These are phyloP conservation scores for Catocala sponsa DNA, from an alignment of 2,888 invertebrate genomes.

Conservation along the genomic window DNA sequence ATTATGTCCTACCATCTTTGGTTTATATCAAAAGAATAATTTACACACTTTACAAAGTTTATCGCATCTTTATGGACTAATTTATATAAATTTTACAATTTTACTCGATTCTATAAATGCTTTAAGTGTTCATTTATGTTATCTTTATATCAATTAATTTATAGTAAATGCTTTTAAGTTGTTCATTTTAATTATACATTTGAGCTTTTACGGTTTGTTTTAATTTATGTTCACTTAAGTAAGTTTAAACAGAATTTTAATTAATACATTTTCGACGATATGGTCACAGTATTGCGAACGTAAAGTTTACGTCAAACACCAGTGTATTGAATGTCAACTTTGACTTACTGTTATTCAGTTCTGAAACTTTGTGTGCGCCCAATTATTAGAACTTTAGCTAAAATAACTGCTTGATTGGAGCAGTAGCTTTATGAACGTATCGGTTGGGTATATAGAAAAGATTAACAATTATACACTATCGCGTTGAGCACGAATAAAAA, in stretches of 20 bases:
- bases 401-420: too few relatives aligned
- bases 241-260: not conserved
- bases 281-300: too few relatives aligned
- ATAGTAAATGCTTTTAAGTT: conserved; percentile 39
- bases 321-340: too few relatives aligned
- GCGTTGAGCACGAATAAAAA: too few relatives aligned
- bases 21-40: not conserved
- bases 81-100: conserved; percentile 15
- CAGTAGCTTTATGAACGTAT: too few relatives aligned
- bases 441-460: too few relatives aligned
- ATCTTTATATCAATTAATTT: conserved; percentile 5
- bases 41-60: not conserved
- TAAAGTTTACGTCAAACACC: too few relatives aligned
- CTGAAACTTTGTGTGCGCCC: too few relatives aligned
- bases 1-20: conserved; percentile 34
- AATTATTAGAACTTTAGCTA: too few relatives aligned
- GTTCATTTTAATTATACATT: conserved; percentile 4
- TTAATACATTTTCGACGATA: not conserved
- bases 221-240: not conserved
- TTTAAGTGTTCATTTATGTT: conserved; percentile 16
- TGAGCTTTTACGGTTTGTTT: conserved; percentile 3
- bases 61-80: conserved; percentile 2
- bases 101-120: conserved; percentile 18
- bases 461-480: too few relatives aligned
- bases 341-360: too few relatives aligned